Base-by-base conservation (phyloP, 2,113 vertebrate genomes). In the Oncorhynchus kisutch region DNA sequence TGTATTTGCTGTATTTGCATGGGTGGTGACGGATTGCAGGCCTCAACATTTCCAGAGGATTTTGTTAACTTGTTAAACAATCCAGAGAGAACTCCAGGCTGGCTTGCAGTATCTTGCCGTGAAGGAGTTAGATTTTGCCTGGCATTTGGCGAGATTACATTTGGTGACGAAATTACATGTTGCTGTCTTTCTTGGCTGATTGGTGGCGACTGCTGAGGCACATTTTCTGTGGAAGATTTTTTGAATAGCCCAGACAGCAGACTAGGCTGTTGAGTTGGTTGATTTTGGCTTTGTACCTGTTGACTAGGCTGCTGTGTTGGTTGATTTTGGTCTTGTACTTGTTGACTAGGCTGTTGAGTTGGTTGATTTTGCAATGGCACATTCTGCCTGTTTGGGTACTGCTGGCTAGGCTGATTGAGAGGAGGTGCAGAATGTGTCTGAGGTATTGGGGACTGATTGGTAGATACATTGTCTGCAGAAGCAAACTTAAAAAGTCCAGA, bases 201-300 rank as follows among this genome's bases (percentile, higher is more conserved):
- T 20, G 77, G 31, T 18, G 77, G 57, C 13, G 22, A 24, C 70
- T 85, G 82, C 16, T 75, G 86, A 60, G 66, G 67, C 8, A 79
- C 9, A 71, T 91, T 93, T 84, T 94, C 91, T 70, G 87, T 83
- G 54, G 94, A 79, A 54, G 91, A 90, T 83, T 92, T 95, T 83
- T 92, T 95, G 80, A 94, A 92, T 62, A 94, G 31, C 72, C 83
- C 81, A 80, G 88, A 84, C 71, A 91, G 68, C 5, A 90, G 48
- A 67, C 74, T 73, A 65, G 73, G 31, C 68, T 81, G 86, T 65
- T 90, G 86, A 57, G 76, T 25, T 67, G 81, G 73, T 64, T 79
- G 67, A 75, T 72, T 84, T 72, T 78, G 77, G 31, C 31, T 59
- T 18, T 67, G 57, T 4, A 71, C 77, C 4, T 87, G 83, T 62